Evolutionary conservation across 1,140 invertebrate species (phyloP), one percentile per base, ranked within the genome.

Genomic region (Littorina saxatilis): DNA sequence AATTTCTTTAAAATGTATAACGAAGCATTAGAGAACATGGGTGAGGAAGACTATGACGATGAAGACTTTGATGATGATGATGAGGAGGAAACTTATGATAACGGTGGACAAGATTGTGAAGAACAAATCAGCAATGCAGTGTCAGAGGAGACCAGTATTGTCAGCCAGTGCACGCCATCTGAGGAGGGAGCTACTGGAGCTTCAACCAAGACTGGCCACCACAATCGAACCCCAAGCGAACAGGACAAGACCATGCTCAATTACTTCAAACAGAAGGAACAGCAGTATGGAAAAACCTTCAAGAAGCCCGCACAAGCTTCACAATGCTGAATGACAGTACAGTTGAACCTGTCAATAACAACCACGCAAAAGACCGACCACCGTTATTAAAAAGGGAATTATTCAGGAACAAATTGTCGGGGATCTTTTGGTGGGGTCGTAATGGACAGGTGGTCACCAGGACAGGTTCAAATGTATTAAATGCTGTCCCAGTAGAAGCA

Each of bases 1-100:
- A 73, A 80, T 50, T 80, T 80, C 79, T 80, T 80, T 73, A 29
- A 80, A 17, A 37, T 27, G 23, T 80, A 80, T 13, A 50, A 61
- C 27, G 27, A 78, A 37, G 52, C 68, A 5, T 13, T 81, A 39
- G 73, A 39, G 40, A 58, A 63, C 68, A 37, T 74, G 23, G 37
- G 37, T 37, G 66, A 79, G 2, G 81, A 78, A 9, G 70, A 47
- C 35, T 75, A 79, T 29, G 73, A 77, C 17, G 77, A 80, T 39
- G 79, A 81, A 40, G 40, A 43, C 3, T 43, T 35, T 4, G 50
- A 32, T 29, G 66, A 52, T 43, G 79, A 52, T 43, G 79, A 78
- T 37, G 76, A 58, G n/a, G 76, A 61, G 2, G 52, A 78, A n/a
- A 35, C 27, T 61, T 9, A 61, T 61, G 58, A 29, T 23, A 23